Evolutionary conservation across 2,888 invertebrate genomes (phyloP).

Genomic region (Megastigmus dorsalis): DNA sequence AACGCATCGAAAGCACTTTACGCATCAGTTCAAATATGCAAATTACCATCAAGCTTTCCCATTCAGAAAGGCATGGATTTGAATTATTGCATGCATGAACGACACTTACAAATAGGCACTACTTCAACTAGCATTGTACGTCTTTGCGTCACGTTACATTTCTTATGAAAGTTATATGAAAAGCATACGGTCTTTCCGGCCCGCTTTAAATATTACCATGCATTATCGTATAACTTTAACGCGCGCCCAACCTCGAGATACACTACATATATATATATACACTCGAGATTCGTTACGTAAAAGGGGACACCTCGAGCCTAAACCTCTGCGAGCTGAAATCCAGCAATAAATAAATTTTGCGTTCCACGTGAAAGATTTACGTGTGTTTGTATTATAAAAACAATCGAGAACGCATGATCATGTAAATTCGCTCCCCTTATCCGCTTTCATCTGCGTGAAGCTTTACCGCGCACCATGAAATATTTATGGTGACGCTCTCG

Average conservation of each 20-base stretch:
- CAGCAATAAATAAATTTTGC: slow-evolving; percentile 31
- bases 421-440: slow-evolving; percentile 20
- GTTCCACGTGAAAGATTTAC: slow-evolving; percentile 8
- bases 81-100: too few species aligned
- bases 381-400: background rate
- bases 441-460: too few species aligned
- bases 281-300: too few species aligned
- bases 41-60: too few species aligned
- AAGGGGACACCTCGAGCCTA: background rate
- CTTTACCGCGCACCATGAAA: background rate
- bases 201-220: slow-evolving; percentile 4
- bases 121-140: too few species aligned
- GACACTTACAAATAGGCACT: too few species aligned
- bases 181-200: slow-evolving; percentile 17
- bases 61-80: too few species aligned
- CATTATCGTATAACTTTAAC: slow-evolving; percentile 8
- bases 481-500: background rate
- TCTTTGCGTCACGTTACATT: background rate
- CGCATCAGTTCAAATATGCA: too few species aligned
- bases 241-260: too few species aligned
- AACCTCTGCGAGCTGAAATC: background rate
- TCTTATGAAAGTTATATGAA: slow-evolving; percentile 26
- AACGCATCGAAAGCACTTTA: too few species aligned
- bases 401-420: slow-evolving; percentile 5
- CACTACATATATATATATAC: too few species aligned